These are phyloP conservation scores for Syndactyla subalaris DNA, from an alignment of 2,797 vertebrate genomes.

Conservation along the genomic window DNA sequence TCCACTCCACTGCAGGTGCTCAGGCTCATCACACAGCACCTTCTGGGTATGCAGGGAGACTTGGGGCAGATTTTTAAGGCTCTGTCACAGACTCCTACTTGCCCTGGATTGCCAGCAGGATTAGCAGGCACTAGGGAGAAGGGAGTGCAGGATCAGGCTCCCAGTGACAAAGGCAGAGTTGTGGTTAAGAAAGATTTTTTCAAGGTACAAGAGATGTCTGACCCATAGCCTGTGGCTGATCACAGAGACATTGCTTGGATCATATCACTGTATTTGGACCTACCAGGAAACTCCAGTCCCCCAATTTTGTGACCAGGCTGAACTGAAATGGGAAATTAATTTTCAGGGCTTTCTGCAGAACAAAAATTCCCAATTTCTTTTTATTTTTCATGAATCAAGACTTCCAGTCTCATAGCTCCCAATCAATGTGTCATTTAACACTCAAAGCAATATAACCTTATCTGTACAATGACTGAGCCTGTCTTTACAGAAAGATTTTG, in stretches of 20 bases:
- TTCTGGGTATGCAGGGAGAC: not conserved
- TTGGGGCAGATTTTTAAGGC: not conserved
- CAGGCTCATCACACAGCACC: not conserved
- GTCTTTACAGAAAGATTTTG: not conserved
- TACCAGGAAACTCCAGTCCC: not conserved
- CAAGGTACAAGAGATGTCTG: not conserved
- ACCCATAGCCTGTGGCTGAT: fast-evolving
- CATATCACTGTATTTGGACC: not conserved
- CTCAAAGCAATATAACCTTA: not conserved
- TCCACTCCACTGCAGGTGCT: not conserved
- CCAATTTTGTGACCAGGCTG: not conserved
- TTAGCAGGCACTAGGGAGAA: not conserved
- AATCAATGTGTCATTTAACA: no score
- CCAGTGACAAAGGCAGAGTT: not conserved
- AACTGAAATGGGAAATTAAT: not conserved
- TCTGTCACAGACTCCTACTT: not conserved
- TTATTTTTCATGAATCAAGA: not conserved
- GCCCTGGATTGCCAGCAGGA: not conserved
- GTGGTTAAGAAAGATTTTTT: not conserved
- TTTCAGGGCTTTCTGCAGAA: not conserved
- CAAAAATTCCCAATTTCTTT: not conserved
- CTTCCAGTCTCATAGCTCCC: not conserved
- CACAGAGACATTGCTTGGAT: not conserved
- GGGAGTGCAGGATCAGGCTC: not conserved
- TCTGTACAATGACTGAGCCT: not conserved